Base-by-base conservation (phyloP, 2,113 vertebrate species). In the Centrocercus urophasianus region DNA sequence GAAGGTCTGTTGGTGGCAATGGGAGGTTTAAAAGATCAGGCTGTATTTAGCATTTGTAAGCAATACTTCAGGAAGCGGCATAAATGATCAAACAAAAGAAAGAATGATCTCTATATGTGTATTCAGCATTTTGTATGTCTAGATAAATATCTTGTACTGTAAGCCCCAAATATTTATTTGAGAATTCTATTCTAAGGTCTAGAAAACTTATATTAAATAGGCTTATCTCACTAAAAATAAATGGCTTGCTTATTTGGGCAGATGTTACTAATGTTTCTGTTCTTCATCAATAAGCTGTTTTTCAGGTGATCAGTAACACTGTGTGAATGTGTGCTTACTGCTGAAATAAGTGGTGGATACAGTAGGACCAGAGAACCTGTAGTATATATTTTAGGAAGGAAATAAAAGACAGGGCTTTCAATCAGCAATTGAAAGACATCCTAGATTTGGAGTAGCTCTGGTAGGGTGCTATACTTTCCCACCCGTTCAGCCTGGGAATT, bases 51-150 rank as follows among this genome's bases (percentile, higher is more conserved):
- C 34, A 57, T 88, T 93, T 89, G 43, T 38, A 66, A 88, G 20
- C 14, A 59, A 27, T 0, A 1, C 17, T 45, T 17, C 10, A 40
- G 63, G 24, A 92, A 72, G 7, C 10, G 27, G 1, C 1, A 0
- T 12, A 11, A 13, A 11, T 17, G 30, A 4, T 47, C 25, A 18
- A 22, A 34, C 5, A 56, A 69, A 69, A 88, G 4, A 72, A 82
- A 89, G 61, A 63, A 3, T 0, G 10, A 1, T 66, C 83, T 4
- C 83, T 73, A 57, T 32, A 15, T 32, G 45, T 13, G 10, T 54
- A 3, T 78, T 93, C 86, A 83, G 24, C 11, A 60, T 48, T 89
- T 75, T 13, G 2, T 30, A 36, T 42, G 13, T 67, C 50, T 34
- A 8, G 4, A 6, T 21, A 74, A 74, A 8, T 11, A 15, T 13